phyloP scores from a whole-genome alignment of 1,140 invertebrate species.

The Lerema accius region DNA sequence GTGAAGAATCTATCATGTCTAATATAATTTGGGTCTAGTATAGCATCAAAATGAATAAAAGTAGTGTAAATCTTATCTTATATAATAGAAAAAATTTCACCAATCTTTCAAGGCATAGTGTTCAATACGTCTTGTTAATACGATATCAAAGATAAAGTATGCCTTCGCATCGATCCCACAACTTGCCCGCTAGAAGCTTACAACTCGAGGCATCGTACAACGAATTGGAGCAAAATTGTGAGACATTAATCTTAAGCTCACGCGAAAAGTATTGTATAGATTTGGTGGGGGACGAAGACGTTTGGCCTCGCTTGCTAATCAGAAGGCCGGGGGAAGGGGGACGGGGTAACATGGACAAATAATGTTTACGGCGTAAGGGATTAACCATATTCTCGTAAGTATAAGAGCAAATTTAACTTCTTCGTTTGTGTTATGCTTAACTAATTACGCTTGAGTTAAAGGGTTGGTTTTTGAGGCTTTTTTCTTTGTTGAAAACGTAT shows the following conservation, averaged over 20 bases:
- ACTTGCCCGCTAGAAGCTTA: constrained; percentile 22
- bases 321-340: constrained; percentile 18
- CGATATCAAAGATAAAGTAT: too few relatives aligned
- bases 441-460: neutral
- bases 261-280: constrained; percentile 74
- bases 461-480: too few relatives aligned
- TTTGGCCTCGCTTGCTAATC: constrained; percentile 58
- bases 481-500: too few relatives aligned
- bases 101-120: too few relatives aligned
- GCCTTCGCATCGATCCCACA: too few relatives aligned
- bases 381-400: constrained; percentile 1
- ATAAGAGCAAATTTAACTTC: neutral
- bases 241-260: constrained; percentile 75
- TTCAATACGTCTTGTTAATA: too few relatives aligned
- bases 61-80: too few relatives aligned
- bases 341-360: constrained; percentile 36
- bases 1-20: too few relatives aligned
- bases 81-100: too few relatives aligned
- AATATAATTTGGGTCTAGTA: too few relatives aligned
- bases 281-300: constrained; percentile 61
- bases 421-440: neutral
- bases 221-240: constrained; percentile 69
- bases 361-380: constrained; percentile 19
- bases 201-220: constrained; percentile 33
- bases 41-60: too few relatives aligned